Percentiles rank a stretch among this genome's conserved stretches.
Conservation (phyloP, 2,888 invertebrate species). For the Nycteola revayana region DNA sequence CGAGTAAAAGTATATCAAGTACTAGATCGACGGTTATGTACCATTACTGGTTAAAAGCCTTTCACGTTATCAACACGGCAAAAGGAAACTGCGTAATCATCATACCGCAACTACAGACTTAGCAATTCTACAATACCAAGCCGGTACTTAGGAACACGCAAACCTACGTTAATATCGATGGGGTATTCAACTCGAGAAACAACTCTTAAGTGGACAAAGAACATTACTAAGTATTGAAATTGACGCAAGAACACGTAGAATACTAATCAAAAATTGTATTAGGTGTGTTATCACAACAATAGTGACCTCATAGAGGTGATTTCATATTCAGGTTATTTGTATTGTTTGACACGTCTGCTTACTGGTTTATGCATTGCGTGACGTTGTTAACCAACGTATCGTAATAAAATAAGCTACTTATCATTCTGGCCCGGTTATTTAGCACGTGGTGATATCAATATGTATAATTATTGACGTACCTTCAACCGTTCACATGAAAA, state of each 20-base stretch:
- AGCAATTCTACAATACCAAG: constrained; percentile 8
- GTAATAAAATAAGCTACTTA: constrained; percentile 29
- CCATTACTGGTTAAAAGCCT: constrained; percentile 30
- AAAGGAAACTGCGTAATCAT: constrained; percentile 26
- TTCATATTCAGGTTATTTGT: constrained; percentile 27
- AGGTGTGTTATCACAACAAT: constrained; percentile 15
- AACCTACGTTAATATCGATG: too few relatives aligned
- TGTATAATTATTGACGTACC: constrained; percentile 30
- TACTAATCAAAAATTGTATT: constrained; percentile 5
- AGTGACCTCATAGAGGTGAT: constrained; percentile 31
- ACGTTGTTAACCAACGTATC: constrained; percentile 35
- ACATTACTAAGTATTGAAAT: neutral
- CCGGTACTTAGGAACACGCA: constrained; percentile 16
- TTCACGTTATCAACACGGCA: constrained; percentile 23
- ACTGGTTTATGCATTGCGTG: constrained; percentile 31
- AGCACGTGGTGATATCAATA: constrained; percentile 41
- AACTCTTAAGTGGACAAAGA: neutral
- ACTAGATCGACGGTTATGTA: constrained; percentile 18
- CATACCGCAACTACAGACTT: constrained; percentile 13
- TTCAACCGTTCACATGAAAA: too few relatives aligned
- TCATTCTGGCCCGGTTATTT: constrained; percentile 25
- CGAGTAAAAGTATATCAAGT: constrained; percentile 33
- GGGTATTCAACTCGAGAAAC: too few relatives aligned
- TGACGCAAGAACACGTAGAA: neutral
- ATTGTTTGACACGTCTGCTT: constrained; percentile 37